phyloP scores from a whole-genome alignment of 2,797 vertebrate genomes.

The Sebastes taczanowskii region DNA sequence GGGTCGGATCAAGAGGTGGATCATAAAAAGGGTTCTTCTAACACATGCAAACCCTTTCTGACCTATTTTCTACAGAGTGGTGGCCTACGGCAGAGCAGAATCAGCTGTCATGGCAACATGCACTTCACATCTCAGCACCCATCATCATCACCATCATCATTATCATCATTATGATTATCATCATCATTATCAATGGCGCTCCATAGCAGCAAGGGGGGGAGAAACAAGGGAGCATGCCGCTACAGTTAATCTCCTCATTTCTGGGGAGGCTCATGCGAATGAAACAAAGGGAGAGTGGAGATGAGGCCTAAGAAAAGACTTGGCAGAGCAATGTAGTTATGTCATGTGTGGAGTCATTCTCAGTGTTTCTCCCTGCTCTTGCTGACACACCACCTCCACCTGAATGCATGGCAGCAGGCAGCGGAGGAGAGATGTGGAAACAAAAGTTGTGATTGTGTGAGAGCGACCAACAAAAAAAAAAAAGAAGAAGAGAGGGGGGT shows the following conservation, averaged over 20 bases:
- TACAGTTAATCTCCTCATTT: constrained; percentile 44
- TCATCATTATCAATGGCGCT: constrained; percentile 52
- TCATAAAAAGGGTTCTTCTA: constrained; percentile 25
- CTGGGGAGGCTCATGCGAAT: constrained; percentile 65
- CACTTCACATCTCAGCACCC: constrained; percentile 63
- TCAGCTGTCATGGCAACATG: constrained; percentile 73
- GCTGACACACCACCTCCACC: constrained; percentile 70
- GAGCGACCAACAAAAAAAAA: constrained; percentile 29
- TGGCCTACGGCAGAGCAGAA: constrained; percentile 49
- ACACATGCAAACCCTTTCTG: constrained; percentile 62
- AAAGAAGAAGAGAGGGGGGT: background rate
- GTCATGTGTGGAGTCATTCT: constrained; percentile 70
- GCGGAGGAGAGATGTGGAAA: constrained; percentile 48
- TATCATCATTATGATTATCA: constrained; percentile 46
- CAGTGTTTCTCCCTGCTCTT: constrained; percentile 43
- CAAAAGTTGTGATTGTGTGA: constrained; percentile 47
- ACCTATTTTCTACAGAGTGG: constrained; percentile 42
- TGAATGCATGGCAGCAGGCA: constrained; percentile 72
- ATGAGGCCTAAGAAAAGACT: constrained; percentile 64
- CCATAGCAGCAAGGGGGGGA: constrained; percentile 27
- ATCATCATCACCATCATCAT: constrained; percentile 55
- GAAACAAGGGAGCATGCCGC: constrained; percentile 64
- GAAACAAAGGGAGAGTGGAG: constrained; percentile 42
- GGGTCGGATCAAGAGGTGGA: constrained; percentile 2
- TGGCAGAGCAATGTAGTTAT: constrained; percentile 54